Evolutionary conservation across 2,888 invertebrate genomes (phyloP).

Genomic region (Clivina fossor): DNA sequence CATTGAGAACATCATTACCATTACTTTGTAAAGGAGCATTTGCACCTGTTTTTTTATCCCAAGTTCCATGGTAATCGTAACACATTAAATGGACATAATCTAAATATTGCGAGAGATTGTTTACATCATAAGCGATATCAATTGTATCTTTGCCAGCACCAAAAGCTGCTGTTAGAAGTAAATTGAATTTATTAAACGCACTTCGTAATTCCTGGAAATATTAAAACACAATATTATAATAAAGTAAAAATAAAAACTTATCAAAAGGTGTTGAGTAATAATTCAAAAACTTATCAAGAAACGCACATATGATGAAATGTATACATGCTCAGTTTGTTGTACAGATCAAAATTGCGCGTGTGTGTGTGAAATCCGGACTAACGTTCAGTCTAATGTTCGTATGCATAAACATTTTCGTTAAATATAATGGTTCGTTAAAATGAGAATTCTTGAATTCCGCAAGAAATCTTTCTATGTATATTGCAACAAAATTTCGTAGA

Average conservation of each 20-base stretch:
- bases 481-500: too few relatives aligned
- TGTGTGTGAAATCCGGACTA: too few relatives aligned
- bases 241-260: conserved; percentile 15
- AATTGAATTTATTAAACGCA: conserved; percentile 67
- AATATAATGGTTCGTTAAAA: too few relatives aligned
- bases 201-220: conserved; percentile 66
- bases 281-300: too few relatives aligned
- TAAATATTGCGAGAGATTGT: conserved; percentile 66
- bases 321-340: too few relatives aligned
- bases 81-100: conserved; percentile 83
- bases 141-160: conserved; percentile 77
- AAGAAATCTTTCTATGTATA: too few relatives aligned
- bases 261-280: too few relatives aligned
- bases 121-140: conserved; percentile 75
- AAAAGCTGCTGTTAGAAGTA: conserved; percentile 78
- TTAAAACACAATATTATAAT: conserved; percentile 2
- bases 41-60: conserved; percentile 74
- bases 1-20: conserved; percentile 62
- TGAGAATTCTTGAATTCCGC: too few relatives aligned
- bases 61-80: conserved; percentile 86
- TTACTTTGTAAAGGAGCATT: conserved; percentile 73
- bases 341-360: too few relatives aligned
- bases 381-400: too few relatives aligned
- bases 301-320: too few relatives aligned
- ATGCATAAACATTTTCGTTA: too few relatives aligned